A percentile compares a stretch with the other conserved stretches of the same genome.
phyloP scores from a whole-genome alignment of 1,140 invertebrate species.

The Eurosta solidaginis region DNA sequence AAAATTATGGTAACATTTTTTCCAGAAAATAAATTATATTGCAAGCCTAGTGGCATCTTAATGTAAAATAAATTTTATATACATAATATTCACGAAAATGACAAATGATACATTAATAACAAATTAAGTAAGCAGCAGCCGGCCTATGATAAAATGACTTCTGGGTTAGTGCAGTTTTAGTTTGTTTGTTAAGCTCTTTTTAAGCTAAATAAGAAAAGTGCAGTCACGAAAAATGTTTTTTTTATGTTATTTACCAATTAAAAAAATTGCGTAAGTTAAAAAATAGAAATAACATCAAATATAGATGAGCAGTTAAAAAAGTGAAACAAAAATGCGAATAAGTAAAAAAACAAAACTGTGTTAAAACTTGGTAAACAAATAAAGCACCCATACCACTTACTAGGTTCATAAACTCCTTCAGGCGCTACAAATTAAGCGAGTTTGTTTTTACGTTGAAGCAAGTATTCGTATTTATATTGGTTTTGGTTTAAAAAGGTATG shows the following conservation, averaged over 20 bases:
- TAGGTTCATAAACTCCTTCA: conserved; percentile 56
- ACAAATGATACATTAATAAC: no score
- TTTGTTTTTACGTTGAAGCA: conserved; percentile 29
- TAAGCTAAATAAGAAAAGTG: not conserved
- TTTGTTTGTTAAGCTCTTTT: not conserved
- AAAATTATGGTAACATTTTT: no score
- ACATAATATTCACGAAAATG: not conserved
- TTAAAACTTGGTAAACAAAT: conserved; percentile 38
- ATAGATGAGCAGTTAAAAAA: conserved; percentile 11
- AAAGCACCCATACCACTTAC: conserved; percentile 61
- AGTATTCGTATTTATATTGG: not conserved
- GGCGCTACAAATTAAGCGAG: conserved; percentile 45
- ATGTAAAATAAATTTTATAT: no score
- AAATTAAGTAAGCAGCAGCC: no score
- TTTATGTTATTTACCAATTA: conserved; percentile 6
- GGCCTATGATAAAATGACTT: no score
- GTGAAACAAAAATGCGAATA: conserved; percentile 14
- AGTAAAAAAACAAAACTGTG: not conserved
- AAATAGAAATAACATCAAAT: conserved; percentile 12
- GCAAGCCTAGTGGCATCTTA: no score
- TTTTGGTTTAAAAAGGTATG: conserved; percentile 17
- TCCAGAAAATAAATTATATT: no score
- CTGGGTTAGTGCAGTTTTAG: conserved; percentile 11
- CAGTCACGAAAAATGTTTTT: not conserved
- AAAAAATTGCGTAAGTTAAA: not conserved